phyloP scores from a whole-genome alignment of 1,140 invertebrate genomes.

The Papilio machaon region DNA sequence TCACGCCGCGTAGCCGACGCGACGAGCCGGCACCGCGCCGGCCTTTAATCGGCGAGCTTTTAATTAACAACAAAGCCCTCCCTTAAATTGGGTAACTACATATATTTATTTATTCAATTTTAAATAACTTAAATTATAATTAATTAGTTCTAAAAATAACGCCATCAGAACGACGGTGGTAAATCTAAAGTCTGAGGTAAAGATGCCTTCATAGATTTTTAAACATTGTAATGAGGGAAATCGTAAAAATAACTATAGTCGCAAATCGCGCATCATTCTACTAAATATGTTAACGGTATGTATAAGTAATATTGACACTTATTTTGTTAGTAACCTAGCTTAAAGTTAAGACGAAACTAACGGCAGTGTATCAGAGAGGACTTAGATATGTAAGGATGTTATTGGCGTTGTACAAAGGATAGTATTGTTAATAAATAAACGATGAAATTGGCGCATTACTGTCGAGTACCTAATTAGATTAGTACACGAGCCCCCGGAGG shows the following conservation, averaged over 20 bases:
- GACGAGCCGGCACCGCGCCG: background rate
- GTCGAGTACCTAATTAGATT: conserved; percentile 81
- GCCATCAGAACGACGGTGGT: conserved; percentile 76
- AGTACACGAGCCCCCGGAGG: conserved; percentile 77
- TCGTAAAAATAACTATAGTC: conserved; percentile 71
- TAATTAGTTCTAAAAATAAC: conserved; percentile 72
- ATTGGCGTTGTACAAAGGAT: conserved; percentile 81
- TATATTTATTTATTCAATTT: conserved; percentile 76
- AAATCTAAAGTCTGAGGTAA: conserved; percentile 82
- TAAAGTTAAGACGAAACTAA: conserved; percentile 74
- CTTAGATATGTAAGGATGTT: conserved; percentile 75
- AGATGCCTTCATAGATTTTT: conserved; percentile 82
- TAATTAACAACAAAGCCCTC: conserved; percentile 39
- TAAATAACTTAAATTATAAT: conserved; percentile 76
- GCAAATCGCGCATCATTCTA: conserved; percentile 77
- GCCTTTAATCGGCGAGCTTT: background rate
- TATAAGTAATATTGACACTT: conserved; percentile 80
- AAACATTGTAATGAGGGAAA: conserved; percentile 73
- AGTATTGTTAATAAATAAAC: conserved; percentile 77
- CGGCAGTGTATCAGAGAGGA: conserved; percentile 73
- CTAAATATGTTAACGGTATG: conserved; percentile 73
- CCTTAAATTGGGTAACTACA: conserved; percentile 67
- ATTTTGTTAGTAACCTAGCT: conserved; percentile 78
- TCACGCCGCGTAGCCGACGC: background rate
- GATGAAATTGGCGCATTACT: conserved; percentile 81